Conservation (phyloP, 2,888 invertebrate genomes). For the Pachymerium ferrugineum region DNA sequence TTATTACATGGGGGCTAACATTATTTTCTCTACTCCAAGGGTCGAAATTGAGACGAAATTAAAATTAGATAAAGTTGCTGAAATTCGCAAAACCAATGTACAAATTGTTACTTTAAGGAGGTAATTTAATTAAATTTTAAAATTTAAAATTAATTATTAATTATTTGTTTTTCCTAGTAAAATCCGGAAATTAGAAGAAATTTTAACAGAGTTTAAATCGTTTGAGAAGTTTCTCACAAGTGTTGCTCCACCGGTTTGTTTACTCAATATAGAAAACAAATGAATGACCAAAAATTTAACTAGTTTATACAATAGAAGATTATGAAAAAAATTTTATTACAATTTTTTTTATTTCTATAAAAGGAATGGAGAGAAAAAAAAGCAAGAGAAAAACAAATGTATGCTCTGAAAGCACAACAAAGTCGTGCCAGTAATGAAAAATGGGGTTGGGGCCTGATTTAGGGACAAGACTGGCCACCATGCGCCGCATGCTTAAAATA, state of each 20-base stretch:
- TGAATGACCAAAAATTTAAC: too few species aligned
- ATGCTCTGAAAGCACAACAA: too few species aligned
- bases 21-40: too few species aligned
- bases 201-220: background rate
- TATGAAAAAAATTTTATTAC: too few species aligned
- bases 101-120: background rate
- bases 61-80: background rate
- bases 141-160: background rate
- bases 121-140: background rate
- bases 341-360: background rate
- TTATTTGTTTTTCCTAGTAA: background rate
- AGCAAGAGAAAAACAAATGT: background rate
- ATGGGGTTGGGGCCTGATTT: too few species aligned
- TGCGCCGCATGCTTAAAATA: too few species aligned
- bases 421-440: too few species aligned
- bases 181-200: slow-evolving; percentile 11
- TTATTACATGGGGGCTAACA: background rate
- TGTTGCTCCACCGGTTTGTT: slow-evolving; percentile 5
- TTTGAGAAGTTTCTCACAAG: background rate
- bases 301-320: too few species aligned
- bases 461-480: too few species aligned
- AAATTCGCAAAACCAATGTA: background rate
- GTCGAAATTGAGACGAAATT: background rate
- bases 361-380: slow-evolving; percentile 4
- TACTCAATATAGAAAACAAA: too few species aligned